Base-by-base conservation (phyloP, 2,888 invertebrate genomes). In the Sussaba pulchella region DNA sequence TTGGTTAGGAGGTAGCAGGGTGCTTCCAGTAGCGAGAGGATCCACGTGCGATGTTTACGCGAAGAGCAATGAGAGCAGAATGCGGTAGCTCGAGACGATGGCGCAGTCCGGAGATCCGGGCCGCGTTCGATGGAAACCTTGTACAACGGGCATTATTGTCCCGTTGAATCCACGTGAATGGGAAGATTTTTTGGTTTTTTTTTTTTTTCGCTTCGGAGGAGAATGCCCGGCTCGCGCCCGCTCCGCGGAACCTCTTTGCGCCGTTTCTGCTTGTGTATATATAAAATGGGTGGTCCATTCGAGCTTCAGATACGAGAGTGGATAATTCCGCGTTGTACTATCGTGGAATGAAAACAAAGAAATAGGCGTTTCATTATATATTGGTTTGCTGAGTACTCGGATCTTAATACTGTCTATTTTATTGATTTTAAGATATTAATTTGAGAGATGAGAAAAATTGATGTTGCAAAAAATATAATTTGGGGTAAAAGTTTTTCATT, bases 81-180 rank as follows among this genome's bases (percentile, higher is more conserved):
- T 36, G 54, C n/a, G 8, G 26, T n/a, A 3, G 41, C 14, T 17
- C n/a, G 21, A n/a, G n/a, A n/a, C 14, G 39, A 47, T 39, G 47
- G 14, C 43, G 17, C 31, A 14, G 21, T 19, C 6, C 14, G 9
- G 45, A 47, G n/a, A 5, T 14, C 52, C 24, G 31, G 57, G 71
- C 57, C n/a, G n/a, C n/a, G n/a, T 47, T 9, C 41, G 66, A 61
- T 50, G 36, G 50, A 75, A 75, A 63, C 39, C n/a, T n/a, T n/a
- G 75, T 75, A 69, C 79, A 78, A 74, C 78, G 74, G 61, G 59
- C 79, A 79, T 79, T 70, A 79, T 74, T 73, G 75, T 79, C 74
- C 75, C 75, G 79, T 79, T 74, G 69, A 69, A 75, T 74, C 69
- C 31, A 12, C 52, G 63, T 79, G 79, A 75, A 75, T 79, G 69